These are phyloP conservation scores for Agrochola litura DNA, from an alignment of 2,888 invertebrate genomes.

Conservation along the genomic window DNA sequence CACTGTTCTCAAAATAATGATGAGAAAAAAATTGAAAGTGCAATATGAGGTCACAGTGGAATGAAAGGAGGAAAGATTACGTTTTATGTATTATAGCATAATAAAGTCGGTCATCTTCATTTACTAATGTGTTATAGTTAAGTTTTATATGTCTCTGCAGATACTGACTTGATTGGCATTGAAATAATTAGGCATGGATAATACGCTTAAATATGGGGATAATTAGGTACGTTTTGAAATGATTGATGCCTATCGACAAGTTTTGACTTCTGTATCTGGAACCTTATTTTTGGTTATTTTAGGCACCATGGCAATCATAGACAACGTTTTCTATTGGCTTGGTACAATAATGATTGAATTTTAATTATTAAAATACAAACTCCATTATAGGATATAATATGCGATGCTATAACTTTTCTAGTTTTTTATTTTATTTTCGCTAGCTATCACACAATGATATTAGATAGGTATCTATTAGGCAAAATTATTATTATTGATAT, in stretches of 20 bases:
- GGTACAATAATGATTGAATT: background rate
- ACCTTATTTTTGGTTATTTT: no score
- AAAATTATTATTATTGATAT: background rate
- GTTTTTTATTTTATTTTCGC: background rate
- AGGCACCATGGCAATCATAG: background rate
- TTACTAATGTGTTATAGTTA: slow-evolving; percentile 5
- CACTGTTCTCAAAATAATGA: slow-evolving; percentile 43
- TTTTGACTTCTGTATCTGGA: background rate
- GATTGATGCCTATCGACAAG: background rate
- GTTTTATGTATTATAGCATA: slow-evolving; percentile 23
- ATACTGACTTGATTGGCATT: slow-evolving; percentile 10
- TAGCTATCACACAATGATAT: background rate
- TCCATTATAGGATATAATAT: background rate
- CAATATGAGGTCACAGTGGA: slow-evolving; percentile 32
- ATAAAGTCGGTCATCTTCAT: slow-evolving; percentile 34
- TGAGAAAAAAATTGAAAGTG: slow-evolving; percentile 53
- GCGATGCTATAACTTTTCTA: background rate
- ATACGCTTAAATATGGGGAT: no score
- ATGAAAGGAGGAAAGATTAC: slow-evolving; percentile 55
- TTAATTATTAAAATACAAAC: background rate
- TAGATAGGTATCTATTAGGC: background rate
- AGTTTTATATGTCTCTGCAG: background rate
- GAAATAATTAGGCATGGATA: slow-evolving; percentile 10
- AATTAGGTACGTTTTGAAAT: slow-evolving; percentile 8
- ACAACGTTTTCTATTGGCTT: background rate